phyloP scores from a whole-genome alignment of 2,888 invertebrate genomes.

The Drosophila putrida region DNA sequence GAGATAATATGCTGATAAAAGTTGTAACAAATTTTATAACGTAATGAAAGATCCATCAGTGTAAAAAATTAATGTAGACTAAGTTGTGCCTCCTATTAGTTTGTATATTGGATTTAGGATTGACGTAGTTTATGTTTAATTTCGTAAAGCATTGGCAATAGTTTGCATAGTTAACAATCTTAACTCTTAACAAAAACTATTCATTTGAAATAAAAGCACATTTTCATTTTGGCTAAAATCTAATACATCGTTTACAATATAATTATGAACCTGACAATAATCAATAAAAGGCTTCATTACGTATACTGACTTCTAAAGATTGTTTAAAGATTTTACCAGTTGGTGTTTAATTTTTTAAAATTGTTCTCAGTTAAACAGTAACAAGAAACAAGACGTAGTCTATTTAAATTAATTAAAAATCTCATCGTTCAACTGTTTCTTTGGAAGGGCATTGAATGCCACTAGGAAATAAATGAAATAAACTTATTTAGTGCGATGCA shows the following conservation, averaged over 20 bases:
- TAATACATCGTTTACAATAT: slow-evolving; percentile 6
- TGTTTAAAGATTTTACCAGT: slow-evolving; percentile 6
- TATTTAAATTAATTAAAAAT: slow-evolving; percentile 31
- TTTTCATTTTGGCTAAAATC: slow-evolving; percentile 11
- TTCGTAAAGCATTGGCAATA: slow-evolving; percentile 19
- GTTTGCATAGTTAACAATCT: slow-evolving; percentile 15
- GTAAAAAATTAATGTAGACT: not conserved
- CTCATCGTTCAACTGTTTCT: slow-evolving; percentile 34
- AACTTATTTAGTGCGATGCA: slow-evolving; percentile 13
- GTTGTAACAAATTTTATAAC: not conserved
- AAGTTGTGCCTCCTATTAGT: not conserved
- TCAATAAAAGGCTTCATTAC: slow-evolving; percentile 7
- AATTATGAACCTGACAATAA: not conserved
- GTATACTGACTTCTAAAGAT: slow-evolving; percentile 1
- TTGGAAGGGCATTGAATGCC: slow-evolving; percentile 54
- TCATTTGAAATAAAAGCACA: slow-evolving; percentile 21
- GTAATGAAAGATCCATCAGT: not conserved
- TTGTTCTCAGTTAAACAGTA: slow-evolving; percentile 24
- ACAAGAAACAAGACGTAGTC: slow-evolving; percentile 40
- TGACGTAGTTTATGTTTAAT: slow-evolving; percentile 22
- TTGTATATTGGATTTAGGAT: not conserved
- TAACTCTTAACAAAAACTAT: slow-evolving; percentile 9
- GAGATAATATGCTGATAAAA: not conserved
- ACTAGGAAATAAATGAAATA: slow-evolving; percentile 13
- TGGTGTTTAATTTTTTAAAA: slow-evolving; percentile 4